Evolutionary conservation across 2,888 invertebrate genomes (phyloP), one percentile per base, ranked within the genome.

Genomic region (Clusia tigrina): DNA sequence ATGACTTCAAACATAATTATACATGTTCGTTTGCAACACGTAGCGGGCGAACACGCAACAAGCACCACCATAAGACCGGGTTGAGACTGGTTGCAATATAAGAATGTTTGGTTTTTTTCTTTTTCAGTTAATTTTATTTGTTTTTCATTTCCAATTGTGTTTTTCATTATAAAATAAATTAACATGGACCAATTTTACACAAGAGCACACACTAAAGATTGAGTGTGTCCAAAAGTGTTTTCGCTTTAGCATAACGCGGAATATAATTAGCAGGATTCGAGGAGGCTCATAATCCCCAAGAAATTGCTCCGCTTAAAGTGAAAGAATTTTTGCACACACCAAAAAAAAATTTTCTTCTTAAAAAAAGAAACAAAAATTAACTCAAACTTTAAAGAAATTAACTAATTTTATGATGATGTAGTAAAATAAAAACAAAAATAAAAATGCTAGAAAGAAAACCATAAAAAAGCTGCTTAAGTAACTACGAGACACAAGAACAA

Each of bases 171-270:
- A 42, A 42, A 42, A 42, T 42, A 42, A 10, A 42, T 77, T 75
- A 74, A 72, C 71, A 79, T 76, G 79, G 78, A 79, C 79, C 78
- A 79, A 78, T 78, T 79, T 78, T 78, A 42, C 42, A 42, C 42
- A 42, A 42, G n/a, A 42, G 12, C 32, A 32, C 32, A 32, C 12
- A 9, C 12, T 32, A 6, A 6, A 32, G 32, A 32, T n/a, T n/a
- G n/a, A n/a, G n/a, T n/a, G n/a, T n/a, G n/a, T n/a, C n/a, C n/a
- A n/a, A n/a, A n/a, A n/a, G n/a, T n/a, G n/a, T n/a, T n/a, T n/a
- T n/a, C n/a, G n/a, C n/a, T n/a, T n/a, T n/a, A n/a, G n/a, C n/a
- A n/a, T n/a, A n/a, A n/a, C n/a, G n/a, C n/a, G n/a, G n/a, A n/a
- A n/a, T n/a, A n/a, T n/a, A n/a, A n/a, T n/a, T n/a, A n/a, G n/a